These are phyloP conservation scores for Campylomormyrus numenius DNA, from an alignment of 2,113 vertebrate species.

Conservation along the genomic window DNA sequence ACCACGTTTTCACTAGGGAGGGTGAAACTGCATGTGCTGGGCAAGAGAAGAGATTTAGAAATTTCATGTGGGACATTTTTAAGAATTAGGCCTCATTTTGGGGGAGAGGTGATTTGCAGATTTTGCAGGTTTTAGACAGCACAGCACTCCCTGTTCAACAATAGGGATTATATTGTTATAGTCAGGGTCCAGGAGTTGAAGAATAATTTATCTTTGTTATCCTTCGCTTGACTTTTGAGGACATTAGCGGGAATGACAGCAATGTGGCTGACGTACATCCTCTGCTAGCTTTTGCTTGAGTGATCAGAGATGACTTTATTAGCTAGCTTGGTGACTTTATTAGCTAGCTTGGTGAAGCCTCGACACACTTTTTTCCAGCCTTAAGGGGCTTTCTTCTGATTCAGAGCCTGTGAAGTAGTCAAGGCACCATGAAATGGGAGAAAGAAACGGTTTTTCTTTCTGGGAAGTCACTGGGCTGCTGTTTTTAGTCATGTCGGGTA, in stretches of 20 bases:
- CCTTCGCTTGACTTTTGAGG: neutral
- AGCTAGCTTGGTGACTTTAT: neutral
- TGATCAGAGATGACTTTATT: neutral
- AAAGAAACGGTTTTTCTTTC: neutral
- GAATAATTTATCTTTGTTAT: neutral
- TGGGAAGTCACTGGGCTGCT: neutral
- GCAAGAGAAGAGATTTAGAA: constrained; percentile 54
- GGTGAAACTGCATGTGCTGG: constrained; percentile 45
- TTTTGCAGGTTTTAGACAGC: constrained; percentile 31
- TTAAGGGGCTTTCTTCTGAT: neutral
- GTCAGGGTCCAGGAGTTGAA: constrained; percentile 21
- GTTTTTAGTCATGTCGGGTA: neutral
- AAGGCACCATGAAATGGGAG: neutral
- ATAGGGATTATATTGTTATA: constrained; percentile 46
- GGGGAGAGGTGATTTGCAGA: constrained; percentile 38
- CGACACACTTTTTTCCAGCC: neutral
- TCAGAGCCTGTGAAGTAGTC: neutral
- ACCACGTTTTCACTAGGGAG: constrained; percentile 38
- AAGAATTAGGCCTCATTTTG: constrained; percentile 53
- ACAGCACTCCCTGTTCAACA: constrained; percentile 31
- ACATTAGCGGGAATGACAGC: neutral
- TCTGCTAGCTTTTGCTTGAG: neutral
- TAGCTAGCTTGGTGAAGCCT: neutral
- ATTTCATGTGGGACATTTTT: constrained; percentile 38
- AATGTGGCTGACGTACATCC: too few relatives aligned